Base-by-base conservation (phyloP, 1,140 invertebrate genomes). In the Sminthurides bifidus region DNA sequence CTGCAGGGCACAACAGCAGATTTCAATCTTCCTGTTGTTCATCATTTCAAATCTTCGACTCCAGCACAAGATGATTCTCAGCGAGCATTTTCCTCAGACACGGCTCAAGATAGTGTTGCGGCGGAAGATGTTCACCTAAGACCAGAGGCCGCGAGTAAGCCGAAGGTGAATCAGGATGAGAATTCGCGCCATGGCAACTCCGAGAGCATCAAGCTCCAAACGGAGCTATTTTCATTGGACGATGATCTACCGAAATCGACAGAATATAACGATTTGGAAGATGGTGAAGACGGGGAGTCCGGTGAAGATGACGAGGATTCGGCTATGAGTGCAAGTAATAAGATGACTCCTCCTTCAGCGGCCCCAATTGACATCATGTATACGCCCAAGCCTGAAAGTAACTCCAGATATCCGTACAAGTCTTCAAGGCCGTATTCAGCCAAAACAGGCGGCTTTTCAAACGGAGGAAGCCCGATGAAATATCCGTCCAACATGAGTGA, bases 221-320 rank as follows among this genome's bases (percentile, higher is more conserved):
- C 56, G 2, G 56, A 58, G 29, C 37, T 58, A 19, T 58, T 58
- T 45, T n/a, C n/a, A n/a, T n/a, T n/a, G n/a, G n/a, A n/a, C n/a
- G n/a, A n/a, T n/a, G n/a, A n/a, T n/a, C n/a, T n/a, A n/a, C n/a
- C n/a, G n/a, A n/a, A n/a, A n/a, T n/a, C n/a, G n/a, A n/a, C n/a
- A n/a, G n/a, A n/a, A n/a, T n/a, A n/a, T n/a, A n/a, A n/a, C n/a
- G n/a, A n/a, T n/a, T n/a, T n/a, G n/a, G n/a, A n/a, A n/a, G 38
- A 37, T 29, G 46, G 55, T 52, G 48, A 41, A 15, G 52, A 49
- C 2, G 41, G 37, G 19, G 26, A 54, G 19, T 27, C 6, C 12
- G 6, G 21, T 6, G 12, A 51, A 38, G 5, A 5, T 40, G 50
- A 50, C 1, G 38, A 56, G 19, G 56, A 58, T 29, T 52, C 14